Evolutionary conservation across 2,113 vertebrate genomes (phyloP), one percentile per base, ranked within the genome.

Genomic region (Elaphurus davidianus): DNA sequence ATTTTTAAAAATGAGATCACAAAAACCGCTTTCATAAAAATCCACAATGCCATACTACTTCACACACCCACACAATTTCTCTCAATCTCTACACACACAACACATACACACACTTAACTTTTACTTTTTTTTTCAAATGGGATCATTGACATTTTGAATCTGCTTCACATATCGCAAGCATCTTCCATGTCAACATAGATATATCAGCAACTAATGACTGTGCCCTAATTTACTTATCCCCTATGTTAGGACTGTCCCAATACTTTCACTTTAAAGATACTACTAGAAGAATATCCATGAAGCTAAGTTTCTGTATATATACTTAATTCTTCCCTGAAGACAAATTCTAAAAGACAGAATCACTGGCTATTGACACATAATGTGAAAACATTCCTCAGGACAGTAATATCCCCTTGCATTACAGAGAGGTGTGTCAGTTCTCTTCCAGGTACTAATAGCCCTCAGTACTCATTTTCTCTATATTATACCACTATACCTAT

Each of bases 241-340:
- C 7, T 74, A 55, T 62, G 79, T 91, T 85, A 79, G 36, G 19
- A 33, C 79, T 96, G 81, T 83, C 19, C 45, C 57, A 82, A 40
- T 91, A 91, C 91, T 93, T 91, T 81, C 36, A 88, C 52, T 90
- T 87, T 93, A 96, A 95, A 92, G 71, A 89, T 47, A 94, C 12
- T 86, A 78, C 71, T 54, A 90, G 23, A 76, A 82, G 13, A 96
- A 57, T 71, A 94, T 67, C 50, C 43, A 79, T 40, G 23, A 33
- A 94, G 83, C 64, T 94, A 55, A 87, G 59, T 90, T 90, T 96
- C 55, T 59, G 17, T 87, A 87, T 15, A 97, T 9, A 76, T 28
- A 28, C 40, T 74, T 40, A 83, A 82, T 59, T 78, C 43, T 74
- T 62, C 36, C 85, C 83, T 83, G 64, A 96, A 97, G 47, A 85